Percentiles rank a stretch among this genome's conserved stretches.
Evolutionary conservation across 2,797 vertebrate genomes (phyloP).

Genomic region (Sebastes vulpes): DNA sequence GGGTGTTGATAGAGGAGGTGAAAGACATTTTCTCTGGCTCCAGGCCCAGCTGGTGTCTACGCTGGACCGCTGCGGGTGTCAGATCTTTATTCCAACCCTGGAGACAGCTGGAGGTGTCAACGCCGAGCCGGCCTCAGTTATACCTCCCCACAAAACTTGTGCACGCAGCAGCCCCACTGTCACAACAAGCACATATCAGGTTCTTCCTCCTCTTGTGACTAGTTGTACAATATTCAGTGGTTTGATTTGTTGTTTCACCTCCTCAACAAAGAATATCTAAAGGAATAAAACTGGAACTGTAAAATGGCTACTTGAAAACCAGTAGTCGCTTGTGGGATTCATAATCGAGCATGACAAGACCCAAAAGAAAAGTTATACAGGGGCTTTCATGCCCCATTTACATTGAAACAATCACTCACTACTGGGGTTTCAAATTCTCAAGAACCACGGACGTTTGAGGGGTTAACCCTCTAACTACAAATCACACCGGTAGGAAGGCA

Average conservation of each 20-base stretch:
- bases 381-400: constrained; percentile 82
- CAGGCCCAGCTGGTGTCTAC: constrained; percentile 83
- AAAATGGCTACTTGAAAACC: constrained; percentile 53
- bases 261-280: not conserved
- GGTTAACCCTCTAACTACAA: constrained; percentile 84
- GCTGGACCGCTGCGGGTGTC: constrained; percentile 74
- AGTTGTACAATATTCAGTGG: constrained; percentile 6
- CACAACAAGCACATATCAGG: constrained; percentile 79
- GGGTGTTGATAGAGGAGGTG: constrained; percentile 72
- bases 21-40: constrained; percentile 82
- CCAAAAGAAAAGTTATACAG: constrained; percentile 72
- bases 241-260: constrained; percentile 17
- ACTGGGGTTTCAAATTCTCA: constrained; percentile 78
- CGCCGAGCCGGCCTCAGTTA: constrained; percentile 76
- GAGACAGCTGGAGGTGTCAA: constrained; percentile 89
- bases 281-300: constrained; percentile 13
- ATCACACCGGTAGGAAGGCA: constrained; percentile 82
- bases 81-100: constrained; percentile 84
- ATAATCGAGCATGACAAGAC: constrained; percentile 76
- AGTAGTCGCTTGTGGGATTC: constrained; percentile 60
- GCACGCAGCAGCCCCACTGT: constrained; percentile 74
- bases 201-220: constrained; percentile 21
- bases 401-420: constrained; percentile 85
- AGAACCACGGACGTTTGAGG: constrained; percentile 74
- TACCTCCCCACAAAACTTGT: constrained; percentile 76